Evolutionary conservation across 1,140 invertebrate genomes (phyloP).

Genomic region (Trichonephila clavata): DNA sequence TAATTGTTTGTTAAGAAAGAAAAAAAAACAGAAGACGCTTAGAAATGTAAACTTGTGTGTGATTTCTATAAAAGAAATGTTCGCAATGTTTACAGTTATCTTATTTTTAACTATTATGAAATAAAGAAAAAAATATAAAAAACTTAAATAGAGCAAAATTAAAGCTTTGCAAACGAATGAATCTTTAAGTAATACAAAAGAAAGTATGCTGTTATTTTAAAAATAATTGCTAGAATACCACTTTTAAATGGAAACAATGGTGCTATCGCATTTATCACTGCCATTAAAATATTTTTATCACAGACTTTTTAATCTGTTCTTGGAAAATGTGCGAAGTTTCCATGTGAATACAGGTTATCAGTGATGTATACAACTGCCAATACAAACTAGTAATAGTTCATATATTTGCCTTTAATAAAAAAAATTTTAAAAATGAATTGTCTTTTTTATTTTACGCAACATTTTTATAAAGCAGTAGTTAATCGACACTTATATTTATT

Average conservation of each 20-base stretch:
- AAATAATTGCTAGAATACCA: neutral
- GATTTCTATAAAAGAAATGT: too few relatives aligned
- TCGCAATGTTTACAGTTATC: too few relatives aligned
- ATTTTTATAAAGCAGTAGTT: too few relatives aligned
- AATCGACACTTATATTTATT: too few relatives aligned
- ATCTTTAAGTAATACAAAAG: neutral
- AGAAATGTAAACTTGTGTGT: neutral
- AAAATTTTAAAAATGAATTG: neutral
- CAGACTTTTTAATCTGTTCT: neutral
- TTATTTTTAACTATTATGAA: too few relatives aligned
- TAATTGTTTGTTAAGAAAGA: too few relatives aligned
- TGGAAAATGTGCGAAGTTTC: neutral
- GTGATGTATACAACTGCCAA: slow-evolving; percentile 17
- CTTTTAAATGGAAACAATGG: neutral
- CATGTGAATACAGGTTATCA: neutral
- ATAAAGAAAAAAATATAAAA: too few relatives aligned
- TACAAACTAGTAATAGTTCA: neutral
- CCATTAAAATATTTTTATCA: slow-evolving; percentile 1
- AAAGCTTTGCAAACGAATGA: too few relatives aligned
- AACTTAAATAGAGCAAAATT: too few relatives aligned
- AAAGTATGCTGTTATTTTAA: neutral
- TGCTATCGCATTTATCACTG: neutral
- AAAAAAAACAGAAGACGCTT: neutral
- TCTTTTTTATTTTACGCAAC: too few relatives aligned
- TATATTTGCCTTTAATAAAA: neutral